Conservation (phyloP, 2,888 invertebrate genomes). For the Noctua fimbriata region DNA sequence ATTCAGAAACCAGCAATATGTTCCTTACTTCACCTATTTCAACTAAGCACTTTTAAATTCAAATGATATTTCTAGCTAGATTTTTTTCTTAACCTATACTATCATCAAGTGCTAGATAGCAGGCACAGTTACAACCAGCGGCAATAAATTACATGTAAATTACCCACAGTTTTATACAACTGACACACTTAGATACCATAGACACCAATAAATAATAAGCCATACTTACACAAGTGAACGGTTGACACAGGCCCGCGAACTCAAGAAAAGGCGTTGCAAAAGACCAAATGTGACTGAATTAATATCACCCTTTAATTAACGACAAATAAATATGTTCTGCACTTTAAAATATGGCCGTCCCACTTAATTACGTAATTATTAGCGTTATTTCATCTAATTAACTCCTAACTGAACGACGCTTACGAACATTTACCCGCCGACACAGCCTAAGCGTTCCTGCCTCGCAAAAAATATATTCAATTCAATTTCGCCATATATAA, state of each 20-base stretch:
- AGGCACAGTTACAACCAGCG: slow-evolving; percentile 11
- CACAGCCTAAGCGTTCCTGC: slow-evolving; percentile 3
- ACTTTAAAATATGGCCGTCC: slow-evolving; percentile 41
- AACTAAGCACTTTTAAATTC: neutral
- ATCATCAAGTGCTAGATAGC: slow-evolving; percentile 27
- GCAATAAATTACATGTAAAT: slow-evolving; percentile 50
- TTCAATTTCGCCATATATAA: slow-evolving; percentile 24
- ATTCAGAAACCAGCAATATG: neutral
- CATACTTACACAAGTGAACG: neutral
- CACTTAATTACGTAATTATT: slow-evolving; percentile 52
- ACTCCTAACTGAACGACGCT: slow-evolving; percentile 24
- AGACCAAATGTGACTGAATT: slow-evolving; percentile 40
- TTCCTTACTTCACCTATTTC: neutral
- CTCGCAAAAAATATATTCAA: slow-evolving; percentile 24
- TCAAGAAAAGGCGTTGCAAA: slow-evolving; percentile 49
- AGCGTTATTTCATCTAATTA: slow-evolving; percentile 58
- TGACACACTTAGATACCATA: slow-evolving; percentile 48
- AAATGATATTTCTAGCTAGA: neutral
- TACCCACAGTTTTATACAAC: slow-evolving; percentile 41
- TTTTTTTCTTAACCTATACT: neutral
- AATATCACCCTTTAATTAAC: slow-evolving; percentile 60
- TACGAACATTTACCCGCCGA: slow-evolving; percentile 13
- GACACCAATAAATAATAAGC: slow-evolving; percentile 54
- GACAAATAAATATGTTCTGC: slow-evolving; percentile 53
- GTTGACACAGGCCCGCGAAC: slow-evolving; percentile 19